phyloP scores from a whole-genome alignment of 1,140 invertebrate genomes.

The Diorhabda sublineata region DNA sequence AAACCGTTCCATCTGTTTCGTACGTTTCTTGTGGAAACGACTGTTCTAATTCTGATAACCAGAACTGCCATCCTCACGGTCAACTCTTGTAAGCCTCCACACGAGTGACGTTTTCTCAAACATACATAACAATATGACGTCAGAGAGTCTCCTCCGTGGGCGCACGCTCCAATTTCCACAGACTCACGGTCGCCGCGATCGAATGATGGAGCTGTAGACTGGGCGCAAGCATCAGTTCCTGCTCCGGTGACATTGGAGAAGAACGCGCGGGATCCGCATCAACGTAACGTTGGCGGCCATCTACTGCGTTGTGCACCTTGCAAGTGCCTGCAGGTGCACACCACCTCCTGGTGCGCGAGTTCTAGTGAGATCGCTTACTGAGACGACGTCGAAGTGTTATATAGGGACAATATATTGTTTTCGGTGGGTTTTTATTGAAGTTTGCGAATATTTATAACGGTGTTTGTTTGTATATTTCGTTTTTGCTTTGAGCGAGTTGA shows the following conservation, averaged over 20 bases:
- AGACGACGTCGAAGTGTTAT: not conserved
- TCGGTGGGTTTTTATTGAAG: not conserved
- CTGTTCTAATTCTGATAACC: not conserved
- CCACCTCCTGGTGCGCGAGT: not conserved
- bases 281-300: not conserved
- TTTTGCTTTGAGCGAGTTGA: too few relatives aligned
- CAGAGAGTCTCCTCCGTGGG: not conserved
- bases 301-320: not conserved
- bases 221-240: not conserved
- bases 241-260: not conserved
- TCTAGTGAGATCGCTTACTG: not conserved
- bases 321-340: not conserved
- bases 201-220: conserved; percentile 10
- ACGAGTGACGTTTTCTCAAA: conserved; percentile 11
- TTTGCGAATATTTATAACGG: not conserved
- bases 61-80: conserved; percentile 1
- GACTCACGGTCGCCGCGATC: conserved; percentile 18
- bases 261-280: not conserved
- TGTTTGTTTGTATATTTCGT: too few relatives aligned
- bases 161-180: conserved; percentile 13
- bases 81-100: not conserved
- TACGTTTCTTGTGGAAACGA: not conserved
- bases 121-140: conserved; percentile 5
- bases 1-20: too few relatives aligned
- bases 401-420: not conserved